Evolutionary conservation across 2,888 invertebrate species (phyloP).

Genomic region (Chymomyza fuscimana): DNA sequence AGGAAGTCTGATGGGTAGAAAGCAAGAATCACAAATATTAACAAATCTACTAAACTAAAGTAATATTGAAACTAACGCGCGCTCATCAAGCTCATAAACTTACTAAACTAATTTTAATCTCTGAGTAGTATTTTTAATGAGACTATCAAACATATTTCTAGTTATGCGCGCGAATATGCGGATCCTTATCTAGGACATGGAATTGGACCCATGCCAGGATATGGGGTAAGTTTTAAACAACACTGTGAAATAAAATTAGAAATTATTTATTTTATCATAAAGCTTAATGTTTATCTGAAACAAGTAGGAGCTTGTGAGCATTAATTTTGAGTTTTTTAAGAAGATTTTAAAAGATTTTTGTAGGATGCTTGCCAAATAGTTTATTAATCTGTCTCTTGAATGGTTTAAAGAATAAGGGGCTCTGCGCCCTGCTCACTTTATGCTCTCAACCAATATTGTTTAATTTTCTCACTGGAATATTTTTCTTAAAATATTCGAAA

Average conservation of each 20-base stretch:
- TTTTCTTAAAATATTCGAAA: too few species aligned
- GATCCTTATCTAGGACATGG: constrained; percentile 97
- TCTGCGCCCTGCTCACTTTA: too few species aligned
- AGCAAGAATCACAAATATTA: constrained; percentile 22
- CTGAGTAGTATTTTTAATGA: background rate
- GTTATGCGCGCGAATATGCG: constrained; percentile 94
- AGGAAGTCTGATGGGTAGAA: background rate
- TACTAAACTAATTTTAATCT: constrained; percentile 6
- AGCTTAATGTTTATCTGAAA: too few species aligned
- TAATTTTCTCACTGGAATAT: too few species aligned
- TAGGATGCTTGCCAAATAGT: too few species aligned
- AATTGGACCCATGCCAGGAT: constrained; percentile 97
- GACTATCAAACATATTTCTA: constrained; percentile 72
- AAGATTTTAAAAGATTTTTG: too few species aligned
- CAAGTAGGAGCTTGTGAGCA: too few species aligned
- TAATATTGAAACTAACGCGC: constrained; percentile 29
- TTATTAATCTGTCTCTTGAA: too few species aligned
- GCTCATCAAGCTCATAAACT: constrained; percentile 31
- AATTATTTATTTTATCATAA: too few species aligned
- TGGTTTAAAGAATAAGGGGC: too few species aligned
- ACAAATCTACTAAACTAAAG: constrained; percentile 9
- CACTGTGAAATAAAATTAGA: background rate
- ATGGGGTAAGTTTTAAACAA: constrained; percentile 87
- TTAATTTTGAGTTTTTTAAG: too few species aligned
- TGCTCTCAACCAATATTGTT: too few species aligned